phyloP scores from a whole-genome alignment of 2,888 invertebrate species.

The Calameuta filiformis region DNA sequence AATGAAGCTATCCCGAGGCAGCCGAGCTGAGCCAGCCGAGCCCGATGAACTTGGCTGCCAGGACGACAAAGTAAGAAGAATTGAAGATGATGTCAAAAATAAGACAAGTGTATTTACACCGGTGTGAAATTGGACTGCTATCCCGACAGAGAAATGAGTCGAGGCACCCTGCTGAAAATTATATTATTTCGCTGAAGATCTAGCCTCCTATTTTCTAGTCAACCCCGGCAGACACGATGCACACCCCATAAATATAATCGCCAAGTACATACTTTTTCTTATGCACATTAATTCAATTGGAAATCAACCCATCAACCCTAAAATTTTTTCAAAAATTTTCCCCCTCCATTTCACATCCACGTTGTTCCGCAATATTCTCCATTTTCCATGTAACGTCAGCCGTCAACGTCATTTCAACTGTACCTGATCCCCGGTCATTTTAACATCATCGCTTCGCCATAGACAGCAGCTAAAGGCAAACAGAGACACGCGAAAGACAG shows the following conservation, averaged over 20 bases:
- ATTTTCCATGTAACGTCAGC: neutral
- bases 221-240: neutral
- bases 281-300: neutral
- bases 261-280: neutral
- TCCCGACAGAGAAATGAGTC: slow-evolving; percentile 48
- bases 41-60: slow-evolving; percentile 45
- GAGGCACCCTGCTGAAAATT: slow-evolving; percentile 44
- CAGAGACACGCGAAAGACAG: neutral
- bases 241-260: neutral
- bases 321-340: neutral
- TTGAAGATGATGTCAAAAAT: slow-evolving; percentile 63
- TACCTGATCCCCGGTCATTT: neutral
- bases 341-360: neutral
- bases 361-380: neutral
- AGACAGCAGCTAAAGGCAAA: neutral
- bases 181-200: slow-evolving; percentile 39
- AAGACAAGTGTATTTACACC: slow-evolving; percentile 63
- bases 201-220: neutral
- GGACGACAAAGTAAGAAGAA: slow-evolving; percentile 63
- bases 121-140: slow-evolving; percentile 61
- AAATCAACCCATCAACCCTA: neutral
- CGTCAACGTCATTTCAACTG: neutral
- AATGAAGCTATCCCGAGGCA: slow-evolving; percentile 58
- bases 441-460: neutral
- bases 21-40: slow-evolving; percentile 29